Conservation (phyloP, 2,113 vertebrate species). For the Argyrosomus japonicus region DNA sequence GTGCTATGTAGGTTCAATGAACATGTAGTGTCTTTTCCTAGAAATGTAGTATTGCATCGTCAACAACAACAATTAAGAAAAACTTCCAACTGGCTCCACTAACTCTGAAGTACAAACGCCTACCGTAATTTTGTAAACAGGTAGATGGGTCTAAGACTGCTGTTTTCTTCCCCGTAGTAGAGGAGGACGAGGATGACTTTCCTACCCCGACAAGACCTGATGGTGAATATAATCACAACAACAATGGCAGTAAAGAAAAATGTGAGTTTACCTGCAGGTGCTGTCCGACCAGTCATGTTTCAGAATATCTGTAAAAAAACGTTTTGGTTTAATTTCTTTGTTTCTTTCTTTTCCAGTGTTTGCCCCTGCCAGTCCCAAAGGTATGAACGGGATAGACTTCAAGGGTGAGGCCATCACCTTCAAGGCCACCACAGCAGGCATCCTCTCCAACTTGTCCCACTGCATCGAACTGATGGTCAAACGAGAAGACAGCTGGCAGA, state of each 20-base stretch:
- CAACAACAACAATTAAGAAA: neutral
- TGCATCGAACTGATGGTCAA: conserved; percentile 99
- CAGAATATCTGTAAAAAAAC: neutral
- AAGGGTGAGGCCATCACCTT: conserved; percentile 99
- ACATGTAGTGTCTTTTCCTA: neutral
- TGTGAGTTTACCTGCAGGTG: conserved; percentile 84
- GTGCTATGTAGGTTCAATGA: neutral
- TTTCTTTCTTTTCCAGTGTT: conserved; percentile 86
- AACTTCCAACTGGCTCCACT: neutral
- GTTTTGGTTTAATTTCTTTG: neutral
- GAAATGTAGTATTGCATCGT: neutral
- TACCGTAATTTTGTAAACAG: neutral
- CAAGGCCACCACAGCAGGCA: conserved; percentile 98
- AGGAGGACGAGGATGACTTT: conserved; percentile 97
- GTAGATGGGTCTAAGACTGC: neutral
- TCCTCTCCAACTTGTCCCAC: conserved; percentile 96
- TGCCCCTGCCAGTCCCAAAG: conserved; percentile 89
- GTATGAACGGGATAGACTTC: conserved; percentile 96
- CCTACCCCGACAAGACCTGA: conserved; percentile 86
- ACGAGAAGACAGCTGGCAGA: conserved; percentile 97
- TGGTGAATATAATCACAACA: conserved; percentile 91
- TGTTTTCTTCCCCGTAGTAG: conserved; percentile 84
- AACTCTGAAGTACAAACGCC: neutral
- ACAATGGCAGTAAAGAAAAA: conserved; percentile 95
- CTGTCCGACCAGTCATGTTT: neutral